Percentiles rank a stretch among this genome's conserved stretches.
Evolutionary conservation across 1,140 invertebrate genomes (phyloP).

Genomic region (Halyomorpha halys): DNA sequence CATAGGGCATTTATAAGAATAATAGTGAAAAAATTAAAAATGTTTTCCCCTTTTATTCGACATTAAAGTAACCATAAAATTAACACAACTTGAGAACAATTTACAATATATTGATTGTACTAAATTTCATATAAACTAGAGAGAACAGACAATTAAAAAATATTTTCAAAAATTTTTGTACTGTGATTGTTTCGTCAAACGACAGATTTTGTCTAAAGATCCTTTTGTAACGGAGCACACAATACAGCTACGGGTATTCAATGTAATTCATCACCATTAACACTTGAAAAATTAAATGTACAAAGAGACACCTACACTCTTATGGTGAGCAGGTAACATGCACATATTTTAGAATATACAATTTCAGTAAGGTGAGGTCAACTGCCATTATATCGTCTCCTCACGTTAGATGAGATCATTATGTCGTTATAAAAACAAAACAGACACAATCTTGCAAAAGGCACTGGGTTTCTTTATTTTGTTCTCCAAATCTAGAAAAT

Average conservation of each 20-base stretch:
- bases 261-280: conserved; percentile 19
- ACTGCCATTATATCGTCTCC: conserved; percentile 11
- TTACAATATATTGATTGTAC: conserved; percentile 18
- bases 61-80: background rate
- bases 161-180: conserved; percentile 22
- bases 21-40: conserved; percentile 1
- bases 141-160: conserved; percentile 22
- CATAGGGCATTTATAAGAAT: background rate
- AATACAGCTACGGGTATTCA: conserved; percentile 23
- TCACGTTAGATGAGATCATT: conserved; percentile 20
- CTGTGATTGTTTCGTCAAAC: conserved; percentile 20
- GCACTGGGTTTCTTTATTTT: conserved; percentile 23
- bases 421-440: conserved; percentile 16
- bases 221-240: conserved; percentile 21
- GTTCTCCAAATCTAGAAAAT: conserved; percentile 19
- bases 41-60: background rate
- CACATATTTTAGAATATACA: conserved; percentile 22
- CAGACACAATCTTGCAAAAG: conserved; percentile 22
- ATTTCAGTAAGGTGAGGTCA: conserved; percentile 1
- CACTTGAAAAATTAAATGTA: conserved; percentile 20
- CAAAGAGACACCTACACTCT: conserved; percentile 21
- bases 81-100: background rate
- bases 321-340: conserved; percentile 14
- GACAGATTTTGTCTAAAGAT: conserved; percentile 20
- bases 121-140: conserved; percentile 15